Conservation (phyloP, 2,113 vertebrate species). For the Tringa solitaria region DNA sequence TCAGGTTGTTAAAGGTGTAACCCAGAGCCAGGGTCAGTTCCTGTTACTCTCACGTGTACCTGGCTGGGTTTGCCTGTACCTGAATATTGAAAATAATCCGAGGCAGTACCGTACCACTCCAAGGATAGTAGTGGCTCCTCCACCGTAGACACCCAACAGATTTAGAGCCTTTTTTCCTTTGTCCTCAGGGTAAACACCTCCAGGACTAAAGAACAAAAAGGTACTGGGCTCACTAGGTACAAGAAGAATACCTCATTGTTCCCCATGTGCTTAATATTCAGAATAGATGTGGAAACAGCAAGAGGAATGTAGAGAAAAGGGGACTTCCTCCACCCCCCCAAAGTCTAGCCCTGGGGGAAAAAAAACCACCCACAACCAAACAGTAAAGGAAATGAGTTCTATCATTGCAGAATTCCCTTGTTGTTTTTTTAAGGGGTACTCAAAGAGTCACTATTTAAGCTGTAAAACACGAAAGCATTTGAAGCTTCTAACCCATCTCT, state of each 20-base stretch:
- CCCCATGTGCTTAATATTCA: background rate
- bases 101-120: background rate
- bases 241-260: background rate
- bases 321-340: background rate
- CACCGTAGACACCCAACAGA: background rate
- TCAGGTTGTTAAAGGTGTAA: background rate
- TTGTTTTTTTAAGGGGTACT: background rate
- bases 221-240: background rate
- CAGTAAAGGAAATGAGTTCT: background rate
- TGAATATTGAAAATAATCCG: background rate
- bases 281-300: background rate
- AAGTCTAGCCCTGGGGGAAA: background rate
- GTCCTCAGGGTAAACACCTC: background rate
- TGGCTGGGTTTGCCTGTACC: background rate
- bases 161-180: background rate
- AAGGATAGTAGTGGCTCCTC: background rate
- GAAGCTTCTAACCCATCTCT: background rate
- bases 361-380: no score
- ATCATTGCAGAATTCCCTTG: background rate
- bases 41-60: rapidly evolving
- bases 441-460: background rate
- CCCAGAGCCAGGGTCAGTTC: background rate
- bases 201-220: background rate
- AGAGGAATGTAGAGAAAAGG: background rate
- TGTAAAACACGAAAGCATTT: background rate